Evolutionary conservation across 30 jellyfish, hydroid and myxozoan genomes (phyloP).

Genomic region (Mastigias papua): DNA sequence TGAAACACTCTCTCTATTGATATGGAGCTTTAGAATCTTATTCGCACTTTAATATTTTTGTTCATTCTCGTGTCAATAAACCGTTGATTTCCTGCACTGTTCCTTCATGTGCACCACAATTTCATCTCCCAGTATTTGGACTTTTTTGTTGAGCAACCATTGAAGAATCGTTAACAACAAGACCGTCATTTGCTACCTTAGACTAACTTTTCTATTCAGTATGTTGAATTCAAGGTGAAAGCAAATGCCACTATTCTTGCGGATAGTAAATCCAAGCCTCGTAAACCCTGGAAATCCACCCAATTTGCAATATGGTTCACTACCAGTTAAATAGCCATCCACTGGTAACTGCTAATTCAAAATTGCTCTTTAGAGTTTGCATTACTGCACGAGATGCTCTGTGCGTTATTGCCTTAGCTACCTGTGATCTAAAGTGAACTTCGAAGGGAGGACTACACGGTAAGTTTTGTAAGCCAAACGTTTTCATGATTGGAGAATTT

Average conservation of each 20-base stretch:
- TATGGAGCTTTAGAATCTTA: no score
- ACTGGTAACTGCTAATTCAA: constrained; percentile 49
- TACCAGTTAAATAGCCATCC: constrained; percentile 57
- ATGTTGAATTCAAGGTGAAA: not conserved
- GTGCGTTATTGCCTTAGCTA: constrained; percentile 7
- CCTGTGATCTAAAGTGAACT: not conserved
- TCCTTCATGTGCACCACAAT: not conserved
- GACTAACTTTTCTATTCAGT: not conserved
- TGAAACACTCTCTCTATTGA: no score
- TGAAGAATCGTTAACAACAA: constrained; percentile 15
- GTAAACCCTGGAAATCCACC: constrained; percentile 57
- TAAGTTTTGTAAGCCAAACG: not conserved
- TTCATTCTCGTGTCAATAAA: no score
- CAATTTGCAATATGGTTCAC: constrained; percentile 42
- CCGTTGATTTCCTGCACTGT: no score
- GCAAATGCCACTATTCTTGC: not conserved
- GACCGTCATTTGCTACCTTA: not conserved
- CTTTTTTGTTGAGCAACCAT: not conserved
- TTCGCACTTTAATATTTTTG: no score
- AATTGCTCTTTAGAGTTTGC: not conserved
- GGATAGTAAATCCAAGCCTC: not conserved
- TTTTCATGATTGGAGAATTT: constrained; percentile 12
- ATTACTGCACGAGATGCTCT: constrained; percentile 35
- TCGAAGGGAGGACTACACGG: not conserved
- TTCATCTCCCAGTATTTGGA: constrained; percentile 29